Conservation (phyloP, 2,113 vertebrate genomes). For the Symphodus melops region DNA sequence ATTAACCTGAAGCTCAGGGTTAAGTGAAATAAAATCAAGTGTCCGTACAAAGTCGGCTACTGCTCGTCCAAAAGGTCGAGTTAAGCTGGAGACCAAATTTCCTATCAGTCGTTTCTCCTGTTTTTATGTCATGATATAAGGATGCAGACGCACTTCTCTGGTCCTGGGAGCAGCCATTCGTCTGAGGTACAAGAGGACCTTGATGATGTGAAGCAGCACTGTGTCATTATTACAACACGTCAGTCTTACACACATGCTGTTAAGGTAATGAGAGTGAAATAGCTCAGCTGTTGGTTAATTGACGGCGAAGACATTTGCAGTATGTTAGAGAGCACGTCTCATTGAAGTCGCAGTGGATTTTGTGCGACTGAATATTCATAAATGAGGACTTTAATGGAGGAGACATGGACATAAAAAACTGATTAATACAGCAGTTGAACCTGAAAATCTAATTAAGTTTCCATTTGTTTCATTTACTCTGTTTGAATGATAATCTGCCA, state of each 20-base stretch:
- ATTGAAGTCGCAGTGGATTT: conserved; percentile 27
- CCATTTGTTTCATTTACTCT: no score
- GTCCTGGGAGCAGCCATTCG: conserved; percentile 59
- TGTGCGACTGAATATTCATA: no score
- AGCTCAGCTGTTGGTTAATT: conserved; percentile 64
- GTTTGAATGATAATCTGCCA: no score
- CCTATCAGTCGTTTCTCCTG: conserved; percentile 52
- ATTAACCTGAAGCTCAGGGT: conserved; percentile 47
- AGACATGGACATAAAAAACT: no score
- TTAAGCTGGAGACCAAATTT: conserved; percentile 58
- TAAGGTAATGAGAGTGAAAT: conserved; percentile 65
- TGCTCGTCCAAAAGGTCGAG: conserved; percentile 51
- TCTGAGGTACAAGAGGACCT: conserved; percentile 65
- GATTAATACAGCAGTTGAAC: no score
- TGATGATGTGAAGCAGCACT: conserved; percentile 47
- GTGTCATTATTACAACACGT: conserved; percentile 71
- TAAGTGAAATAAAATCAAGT: conserved; percentile 58
- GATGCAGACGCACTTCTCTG: conserved; percentile 55
- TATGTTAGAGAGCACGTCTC: conserved; percentile 44
- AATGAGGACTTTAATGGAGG: no score
- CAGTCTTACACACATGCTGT: conserved; percentile 66
- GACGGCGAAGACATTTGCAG: conserved; percentile 63
- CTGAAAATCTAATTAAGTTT: no score
- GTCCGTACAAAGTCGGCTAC: conserved; percentile 46
- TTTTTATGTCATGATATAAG: conserved; percentile 38